These are phyloP conservation scores for Archips crataeganus DNA, from an alignment of 2,888 invertebrate species.

Conservation along the genomic window DNA sequence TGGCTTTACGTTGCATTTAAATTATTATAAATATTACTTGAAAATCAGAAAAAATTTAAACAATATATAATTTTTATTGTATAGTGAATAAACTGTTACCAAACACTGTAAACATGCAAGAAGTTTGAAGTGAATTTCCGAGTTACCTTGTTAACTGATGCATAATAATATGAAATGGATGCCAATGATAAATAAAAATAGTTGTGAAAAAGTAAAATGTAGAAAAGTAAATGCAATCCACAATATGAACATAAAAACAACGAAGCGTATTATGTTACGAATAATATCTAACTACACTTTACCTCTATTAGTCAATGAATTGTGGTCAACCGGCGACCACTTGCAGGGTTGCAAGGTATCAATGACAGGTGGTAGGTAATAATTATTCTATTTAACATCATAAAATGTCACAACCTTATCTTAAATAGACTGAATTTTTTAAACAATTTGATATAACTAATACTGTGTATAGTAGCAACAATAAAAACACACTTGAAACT, in stretches of 20 bases:
- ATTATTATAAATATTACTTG: neutral
- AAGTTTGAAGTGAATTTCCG: neutral
- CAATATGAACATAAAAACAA: neutral
- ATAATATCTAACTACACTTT: neutral
- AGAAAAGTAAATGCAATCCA: neutral
- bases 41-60: neutral
- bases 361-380: neutral
- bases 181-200: neutral
- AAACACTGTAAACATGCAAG: neutral
- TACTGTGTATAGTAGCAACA: neutral
- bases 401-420: neutral
- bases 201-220: neutral
- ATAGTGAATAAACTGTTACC: neutral
- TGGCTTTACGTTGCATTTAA: no score
- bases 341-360: neutral
- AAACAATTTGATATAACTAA: no score
- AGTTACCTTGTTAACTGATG: conserved; percentile 1
- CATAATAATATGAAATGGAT: conserved; percentile 2
- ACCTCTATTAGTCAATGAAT: neutral
- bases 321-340: conserved; percentile 14
- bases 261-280: neutral
- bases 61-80: neutral
- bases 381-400: neutral
- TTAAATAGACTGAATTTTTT: no score
- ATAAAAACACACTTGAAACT: neutral